These are phyloP conservation scores for Zoroaster sp. DNA, from an alignment of 53 echinoderm and acorn worm species.

Conservation along the genomic window DNA sequence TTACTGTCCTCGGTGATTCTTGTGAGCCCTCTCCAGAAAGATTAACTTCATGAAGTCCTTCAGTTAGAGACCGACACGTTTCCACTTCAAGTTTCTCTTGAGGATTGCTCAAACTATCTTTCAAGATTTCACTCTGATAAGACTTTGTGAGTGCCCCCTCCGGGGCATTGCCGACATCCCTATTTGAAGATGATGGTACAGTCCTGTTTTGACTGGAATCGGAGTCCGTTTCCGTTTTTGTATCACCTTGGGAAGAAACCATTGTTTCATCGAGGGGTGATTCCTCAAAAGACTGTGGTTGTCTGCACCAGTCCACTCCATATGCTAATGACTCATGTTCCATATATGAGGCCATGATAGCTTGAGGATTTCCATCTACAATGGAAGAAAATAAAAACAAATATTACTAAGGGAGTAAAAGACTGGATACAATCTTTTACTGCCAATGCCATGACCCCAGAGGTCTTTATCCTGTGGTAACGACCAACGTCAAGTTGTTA, in stretches of 20 bases:
- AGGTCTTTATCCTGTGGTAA: no score
- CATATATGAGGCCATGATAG: conserved; percentile 72
- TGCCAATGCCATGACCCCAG: no score
- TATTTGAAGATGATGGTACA: not conserved
- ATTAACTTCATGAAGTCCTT: not conserved
- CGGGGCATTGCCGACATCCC: not conserved
- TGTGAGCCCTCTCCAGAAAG: not conserved
- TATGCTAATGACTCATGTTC: conserved; percentile 89
- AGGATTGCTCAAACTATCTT: no score
- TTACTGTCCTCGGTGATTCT: not conserved
- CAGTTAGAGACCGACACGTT: not conserved
- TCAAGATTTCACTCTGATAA: not conserved
- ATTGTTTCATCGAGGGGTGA: not conserved
- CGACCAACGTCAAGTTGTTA: no score
- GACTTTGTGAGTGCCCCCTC: not conserved
- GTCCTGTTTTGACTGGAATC: not conserved
- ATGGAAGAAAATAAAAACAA: not conserved
- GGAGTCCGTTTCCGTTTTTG: not conserved
- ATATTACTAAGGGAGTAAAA: not conserved
- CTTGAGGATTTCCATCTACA: conserved; percentile 22
- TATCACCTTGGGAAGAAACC: not conserved
- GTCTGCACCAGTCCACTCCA: conserved; percentile 94
- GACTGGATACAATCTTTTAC: not conserved
- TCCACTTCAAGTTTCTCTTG: not conserved
- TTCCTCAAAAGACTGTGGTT: not conserved